Percentiles rank a stretch among this genome's conserved stretches.
These are phyloP conservation scores for Enteromius thamalakanensis DNA, from an alignment of 2,797 vertebrate genomes.

Conservation along the genomic window DNA sequence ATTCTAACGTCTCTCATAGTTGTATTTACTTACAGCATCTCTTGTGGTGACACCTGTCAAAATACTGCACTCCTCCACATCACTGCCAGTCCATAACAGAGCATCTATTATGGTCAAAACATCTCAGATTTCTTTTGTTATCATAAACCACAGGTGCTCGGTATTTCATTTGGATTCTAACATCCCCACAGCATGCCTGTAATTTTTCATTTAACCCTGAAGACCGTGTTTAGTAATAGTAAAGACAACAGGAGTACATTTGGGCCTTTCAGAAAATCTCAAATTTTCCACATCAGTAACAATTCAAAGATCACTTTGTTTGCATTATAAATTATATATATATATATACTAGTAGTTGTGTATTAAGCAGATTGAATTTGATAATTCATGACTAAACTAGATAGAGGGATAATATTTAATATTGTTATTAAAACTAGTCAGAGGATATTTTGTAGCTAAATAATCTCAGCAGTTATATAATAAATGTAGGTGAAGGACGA, in stretches of 20 bases:
- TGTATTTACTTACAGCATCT: constrained; percentile 14
- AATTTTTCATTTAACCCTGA: constrained; percentile 19
- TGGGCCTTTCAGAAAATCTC: not conserved
- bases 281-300: not conserved
- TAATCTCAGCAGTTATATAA: not conserved
- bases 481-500: not conserved
- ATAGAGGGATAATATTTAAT: not conserved
- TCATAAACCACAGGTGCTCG: not conserved
- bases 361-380: not conserved
- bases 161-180: not conserved
- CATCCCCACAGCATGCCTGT: not conserved
- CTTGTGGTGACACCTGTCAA: constrained; percentile 37
- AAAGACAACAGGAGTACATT: not conserved
- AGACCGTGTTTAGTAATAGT: constrained; percentile 1
- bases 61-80: constrained; percentile 18
- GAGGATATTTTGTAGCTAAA: not conserved
- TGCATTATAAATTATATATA: not conserved
- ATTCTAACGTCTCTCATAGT: not conserved
- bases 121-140: not conserved
- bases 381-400: not conserved
- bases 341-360: not conserved
- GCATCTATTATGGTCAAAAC: not conserved
- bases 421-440: not conserved
- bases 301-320: not conserved
- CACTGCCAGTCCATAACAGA: not conserved